These are phyloP conservation scores for Heliothis virescens DNA, from an alignment of 1,140 invertebrate species.

Conservation along the genomic window DNA sequence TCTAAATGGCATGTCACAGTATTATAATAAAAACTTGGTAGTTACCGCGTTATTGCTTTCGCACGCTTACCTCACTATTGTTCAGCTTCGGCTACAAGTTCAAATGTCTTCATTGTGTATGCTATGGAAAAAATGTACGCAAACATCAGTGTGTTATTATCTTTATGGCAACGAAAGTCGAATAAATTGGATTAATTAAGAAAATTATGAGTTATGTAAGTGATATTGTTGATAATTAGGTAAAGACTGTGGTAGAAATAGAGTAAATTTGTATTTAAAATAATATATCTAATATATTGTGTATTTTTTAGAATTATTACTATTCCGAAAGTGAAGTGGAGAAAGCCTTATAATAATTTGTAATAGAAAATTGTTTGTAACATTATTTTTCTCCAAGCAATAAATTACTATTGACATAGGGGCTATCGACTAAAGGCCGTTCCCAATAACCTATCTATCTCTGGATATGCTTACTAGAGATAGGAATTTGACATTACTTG, in stretches of 20 bases:
- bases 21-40: conserved; percentile 37
- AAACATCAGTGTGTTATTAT: conserved; percentile 26
- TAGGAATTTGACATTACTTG: too few species aligned
- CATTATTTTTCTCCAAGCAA: too few species aligned
- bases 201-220: background rate
- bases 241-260: background rate
- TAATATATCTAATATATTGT: too few species aligned
- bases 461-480: too few species aligned
- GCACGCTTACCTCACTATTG: conserved; percentile 32
- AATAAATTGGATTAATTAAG: conserved; percentile 33
- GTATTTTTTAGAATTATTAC: too few species aligned
- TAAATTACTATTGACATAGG: too few species aligned
- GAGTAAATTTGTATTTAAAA: too few species aligned
- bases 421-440: too few species aligned
- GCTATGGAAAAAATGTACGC: conserved; percentile 21
- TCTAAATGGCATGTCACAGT: conserved; percentile 25
- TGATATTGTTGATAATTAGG: background rate
- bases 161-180: conserved; percentile 27
- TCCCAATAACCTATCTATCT: too few species aligned
- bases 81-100: conserved; percentile 20
- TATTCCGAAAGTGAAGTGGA: too few species aligned
- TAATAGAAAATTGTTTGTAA: too few species aligned
- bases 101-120: conserved; percentile 42
- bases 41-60: conserved; percentile 23
- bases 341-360: too few species aligned